Evolutionary conservation across 2,888 invertebrate species (phyloP).

Genomic region (Strigamia maritima): DNA sequence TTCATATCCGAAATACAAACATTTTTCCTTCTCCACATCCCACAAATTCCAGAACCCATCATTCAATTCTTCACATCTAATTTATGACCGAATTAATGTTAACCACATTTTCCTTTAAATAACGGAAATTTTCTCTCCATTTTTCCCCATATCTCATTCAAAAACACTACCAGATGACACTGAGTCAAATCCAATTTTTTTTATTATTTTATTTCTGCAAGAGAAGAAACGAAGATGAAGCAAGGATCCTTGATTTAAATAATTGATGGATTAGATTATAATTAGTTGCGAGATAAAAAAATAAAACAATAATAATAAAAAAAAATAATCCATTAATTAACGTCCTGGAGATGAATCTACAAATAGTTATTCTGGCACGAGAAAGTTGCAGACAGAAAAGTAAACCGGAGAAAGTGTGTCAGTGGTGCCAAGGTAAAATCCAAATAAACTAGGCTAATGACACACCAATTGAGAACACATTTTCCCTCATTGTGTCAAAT

Average conservation of each 20-base stretch:
- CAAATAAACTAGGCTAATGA: conserved; percentile 18
- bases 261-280: background rate
- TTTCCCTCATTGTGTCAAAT: conserved; percentile 21
- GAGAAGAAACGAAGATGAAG: background rate
- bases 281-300: too few relatives aligned
- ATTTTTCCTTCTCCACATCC: too few relatives aligned
- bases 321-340: background rate
- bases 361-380: background rate
- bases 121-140: too few relatives aligned
- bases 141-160: background rate
- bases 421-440: conserved; percentile 27
- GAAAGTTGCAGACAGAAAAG: background rate
- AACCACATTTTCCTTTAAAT: background rate
- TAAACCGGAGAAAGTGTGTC: conserved; percentile 7
- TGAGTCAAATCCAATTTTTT: background rate
- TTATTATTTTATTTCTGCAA: background rate
- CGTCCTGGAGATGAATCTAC: too few relatives aligned
- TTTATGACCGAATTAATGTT: background rate
- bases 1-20: background rate
- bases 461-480: conserved; percentile 16
- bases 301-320: background rate
- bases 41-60: too few relatives aligned
- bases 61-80: too few relatives aligned
- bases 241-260: background rate
- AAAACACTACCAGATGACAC: background rate